These are phyloP conservation scores for Spheniscus humboldti DNA, from an alignment of 2,797 vertebrate species.

Conservation along the genomic window DNA sequence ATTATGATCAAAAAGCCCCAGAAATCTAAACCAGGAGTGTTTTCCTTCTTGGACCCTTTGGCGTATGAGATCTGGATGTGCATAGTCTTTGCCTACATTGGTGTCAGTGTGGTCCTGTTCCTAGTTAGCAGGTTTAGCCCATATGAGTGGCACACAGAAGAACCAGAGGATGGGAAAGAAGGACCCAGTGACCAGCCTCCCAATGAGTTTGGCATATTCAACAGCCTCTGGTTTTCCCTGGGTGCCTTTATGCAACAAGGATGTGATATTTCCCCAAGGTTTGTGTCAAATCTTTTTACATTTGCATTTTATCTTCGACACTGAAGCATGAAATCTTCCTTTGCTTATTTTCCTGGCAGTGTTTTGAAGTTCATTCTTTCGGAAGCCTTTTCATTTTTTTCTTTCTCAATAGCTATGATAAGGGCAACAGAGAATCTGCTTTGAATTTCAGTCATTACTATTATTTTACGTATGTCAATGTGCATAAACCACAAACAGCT, in stretches of 20 bases:
- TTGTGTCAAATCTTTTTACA: conserved; percentile 65
- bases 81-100: conserved; percentile 98
- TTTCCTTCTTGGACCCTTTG: conserved; percentile 98
- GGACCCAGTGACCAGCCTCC: conserved; percentile 95
- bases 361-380: conserved; percentile 9
- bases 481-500: background rate
- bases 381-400: background rate
- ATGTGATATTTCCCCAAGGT: conserved; percentile 99
- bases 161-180: conserved; percentile 93
- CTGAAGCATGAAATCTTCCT: background rate
- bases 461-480: background rate
- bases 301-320: conserved; percentile 43
- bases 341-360: background rate
- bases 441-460: background rate
- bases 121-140: conserved; percentile 98
- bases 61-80: conserved; percentile 99
- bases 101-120: conserved; percentile 98
- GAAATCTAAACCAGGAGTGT: conserved; percentile 98
- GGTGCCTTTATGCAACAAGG: conserved; percentile 99
- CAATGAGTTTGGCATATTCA: conserved; percentile 99
- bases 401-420: background rate
- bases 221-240: conserved; percentile 99
- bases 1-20: conserved; percentile 99
- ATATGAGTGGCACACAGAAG: conserved; percentile 97
- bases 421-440: background rate